Percentiles rank a stretch among this genome's conserved stretches.
These are phyloP conservation scores for Eutolmus rufibarbis DNA, from an alignment of 2,888 invertebrate genomes.

Conservation along the genomic window DNA sequence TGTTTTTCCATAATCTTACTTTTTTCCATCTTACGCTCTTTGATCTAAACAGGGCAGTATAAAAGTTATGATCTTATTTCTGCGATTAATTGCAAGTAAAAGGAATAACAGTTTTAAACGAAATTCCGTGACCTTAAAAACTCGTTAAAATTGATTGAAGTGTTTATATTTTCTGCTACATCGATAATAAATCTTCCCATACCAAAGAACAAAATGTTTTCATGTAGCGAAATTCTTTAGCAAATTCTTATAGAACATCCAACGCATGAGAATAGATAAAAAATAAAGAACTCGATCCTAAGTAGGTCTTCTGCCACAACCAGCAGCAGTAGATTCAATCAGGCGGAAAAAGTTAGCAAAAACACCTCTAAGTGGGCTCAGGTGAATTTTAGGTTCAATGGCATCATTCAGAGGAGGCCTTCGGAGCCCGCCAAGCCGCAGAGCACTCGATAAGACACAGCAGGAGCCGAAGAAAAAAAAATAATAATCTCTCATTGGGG, in stretches of 20 bases:
- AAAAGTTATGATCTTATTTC: neutral
- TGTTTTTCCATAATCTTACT: too few relatives aligned
- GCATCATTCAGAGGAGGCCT: neutral
- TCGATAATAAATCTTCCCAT: neutral
- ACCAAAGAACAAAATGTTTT: neutral
- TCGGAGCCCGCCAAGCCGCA: neutral
- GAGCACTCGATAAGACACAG: neutral
- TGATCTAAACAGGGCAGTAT: neutral
- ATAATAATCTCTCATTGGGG: constrained; percentile 18
- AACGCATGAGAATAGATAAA: neutral
- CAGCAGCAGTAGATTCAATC: neutral
- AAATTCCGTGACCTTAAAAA: neutral
- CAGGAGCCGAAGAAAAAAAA: neutral
- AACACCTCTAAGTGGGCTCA: constrained; percentile 15
- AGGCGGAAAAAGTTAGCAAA: constrained; percentile 11
- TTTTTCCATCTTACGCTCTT: neutral
- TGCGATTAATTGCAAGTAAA: neutral
- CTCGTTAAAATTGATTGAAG: neutral
- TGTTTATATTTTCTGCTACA: neutral
- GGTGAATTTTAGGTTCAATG: constrained; percentile 26
- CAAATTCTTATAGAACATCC: neutral
- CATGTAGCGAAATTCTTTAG: neutral
- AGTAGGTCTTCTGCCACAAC: constrained; percentile 9
- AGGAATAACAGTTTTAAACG: neutral
- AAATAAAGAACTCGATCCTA: neutral